A percentile compares a stretch with the other conserved stretches of the same genome.
Conservation (phyloP, 2,888 invertebrate genomes). For the Petrolisthes cinctipes region DNA sequence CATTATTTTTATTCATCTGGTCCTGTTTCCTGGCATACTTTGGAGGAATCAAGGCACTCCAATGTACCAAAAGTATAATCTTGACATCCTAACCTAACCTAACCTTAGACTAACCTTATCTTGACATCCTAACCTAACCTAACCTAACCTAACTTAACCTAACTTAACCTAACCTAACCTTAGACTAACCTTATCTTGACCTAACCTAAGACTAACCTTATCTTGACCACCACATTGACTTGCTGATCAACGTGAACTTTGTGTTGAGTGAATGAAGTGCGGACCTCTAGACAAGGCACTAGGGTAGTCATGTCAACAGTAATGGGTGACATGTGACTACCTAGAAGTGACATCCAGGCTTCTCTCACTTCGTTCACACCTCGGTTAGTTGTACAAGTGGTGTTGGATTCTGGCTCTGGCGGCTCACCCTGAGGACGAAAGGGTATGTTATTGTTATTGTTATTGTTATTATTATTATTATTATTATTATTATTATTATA, state of each 20-base stretch:
- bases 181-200: background rate
- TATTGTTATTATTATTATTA: no score
- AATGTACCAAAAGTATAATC: no score
- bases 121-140: no score
- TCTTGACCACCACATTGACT: slow-evolving; percentile 32
- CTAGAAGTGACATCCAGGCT: slow-evolving; percentile 40
- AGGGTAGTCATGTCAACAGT: slow-evolving; percentile 59
- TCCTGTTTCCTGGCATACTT: no score
- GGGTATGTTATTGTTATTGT: no score
- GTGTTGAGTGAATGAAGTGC: slow-evolving; percentile 44
- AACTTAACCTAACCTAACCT: background rate
- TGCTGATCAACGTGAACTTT: slow-evolving; percentile 48
- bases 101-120: no score
- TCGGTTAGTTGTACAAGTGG: background rate
- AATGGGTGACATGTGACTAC: slow-evolving; percentile 36
- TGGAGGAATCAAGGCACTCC: no score
- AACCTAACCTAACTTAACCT: background rate
- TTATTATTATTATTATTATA: no score
- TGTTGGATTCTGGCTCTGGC: slow-evolving; percentile 36
- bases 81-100: no score
- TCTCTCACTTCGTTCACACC: slow-evolving; percentile 27
- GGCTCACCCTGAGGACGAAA: slow-evolving; percentile 32
- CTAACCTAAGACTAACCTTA: slow-evolving; percentile 35
- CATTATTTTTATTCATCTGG: no score
- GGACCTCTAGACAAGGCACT: slow-evolving; percentile 59